phyloP scores from a whole-genome alignment of 2,797 vertebrate genomes.

The Pangasius mekongensis region DNA sequence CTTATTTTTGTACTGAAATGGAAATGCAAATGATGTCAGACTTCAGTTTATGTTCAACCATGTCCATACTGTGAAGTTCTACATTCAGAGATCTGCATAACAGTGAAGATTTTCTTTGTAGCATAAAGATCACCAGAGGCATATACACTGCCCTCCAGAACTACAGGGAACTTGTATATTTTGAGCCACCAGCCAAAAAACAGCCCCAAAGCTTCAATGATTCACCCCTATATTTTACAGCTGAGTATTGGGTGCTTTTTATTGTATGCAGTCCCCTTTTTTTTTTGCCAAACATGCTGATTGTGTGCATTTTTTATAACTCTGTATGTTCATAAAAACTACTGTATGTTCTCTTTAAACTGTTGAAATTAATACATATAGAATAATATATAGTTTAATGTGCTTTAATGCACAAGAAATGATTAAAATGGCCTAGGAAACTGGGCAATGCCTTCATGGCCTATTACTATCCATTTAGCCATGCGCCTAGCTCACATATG shows the following conservation, averaged over 20 bases:
- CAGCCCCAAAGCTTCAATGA: not conserved
- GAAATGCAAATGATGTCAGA: not conserved
- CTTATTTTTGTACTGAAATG: not conserved
- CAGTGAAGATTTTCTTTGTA: not conserved
- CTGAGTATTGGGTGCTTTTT: not conserved
- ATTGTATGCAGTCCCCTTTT: not conserved
- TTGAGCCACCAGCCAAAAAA: not conserved
- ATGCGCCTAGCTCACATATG: not conserved
- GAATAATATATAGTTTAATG: not conserved
- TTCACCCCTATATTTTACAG: not conserved
- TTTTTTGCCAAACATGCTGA: not conserved
- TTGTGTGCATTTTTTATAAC: not conserved
- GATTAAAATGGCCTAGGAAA: not conserved
- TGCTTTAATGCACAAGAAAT: not conserved
- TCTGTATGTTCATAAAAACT: not conserved
- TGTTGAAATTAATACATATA: not conserved
- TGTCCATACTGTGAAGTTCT: slow-evolving; percentile 27
- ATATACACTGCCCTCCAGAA: not conserved
- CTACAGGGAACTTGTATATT: not conserved
- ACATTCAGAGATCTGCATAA: not conserved
- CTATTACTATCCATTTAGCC: not conserved
- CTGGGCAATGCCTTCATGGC: not conserved
- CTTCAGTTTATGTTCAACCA: slow-evolving; percentile 46
- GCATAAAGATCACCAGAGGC: not conserved
- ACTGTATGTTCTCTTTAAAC: not conserved